Base-by-base conservation (phyloP, 1,140 invertebrate species). In the Meloidogyne exigua region DNA sequence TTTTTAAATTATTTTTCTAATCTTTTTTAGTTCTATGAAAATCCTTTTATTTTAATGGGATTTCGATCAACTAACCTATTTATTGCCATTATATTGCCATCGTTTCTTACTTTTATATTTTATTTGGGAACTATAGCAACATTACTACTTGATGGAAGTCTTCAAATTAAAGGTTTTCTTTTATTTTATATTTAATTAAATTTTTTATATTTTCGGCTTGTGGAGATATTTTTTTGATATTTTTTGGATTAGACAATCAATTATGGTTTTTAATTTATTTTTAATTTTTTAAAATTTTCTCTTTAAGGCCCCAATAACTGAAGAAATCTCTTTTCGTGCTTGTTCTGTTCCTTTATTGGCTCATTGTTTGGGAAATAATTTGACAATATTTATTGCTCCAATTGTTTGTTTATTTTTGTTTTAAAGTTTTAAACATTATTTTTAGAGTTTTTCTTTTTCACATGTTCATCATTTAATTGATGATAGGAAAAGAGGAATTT, bases 241-340 rank as follows among this genome's bases (percentile, higher is more conserved):
- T 76, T 49, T 76, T 13, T 69, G 72, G 63, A 57, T 78, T 68
- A 62, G 71, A 68, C 71, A 73, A 11, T 9, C 65, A 67, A 78
- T 78, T 39, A 44, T 67, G 64, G 76, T 76, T 68, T 44, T 39
- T 68, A 25, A 32, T 23, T n/a, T 42, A 42, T 28, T 23, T 9
- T 39, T 39, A 11, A 77, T 18, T 1, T 10, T 76, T 76, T 21
- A 71, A 28, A 23, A 26, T 2, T 15, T 75, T 4, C 13, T 49
- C 15, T 32, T 73, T 10, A 21, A 78, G 76, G 76, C 72, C 15
- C 76, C 76, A 64, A 77, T 78, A 25, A 78, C 72, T 28, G 76
- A 78, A 68, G 76, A 78, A 75, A 42, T 78, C n/a, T 49, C 76
- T 76, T 78, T 78, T 66, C 69, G 76, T 49, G 75, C 63, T n/a